Evolutionary conservation across 2,888 invertebrate species (phyloP), one percentile per base, ranked within the genome.

Genomic region (Nemotelus nigrinus): DNA sequence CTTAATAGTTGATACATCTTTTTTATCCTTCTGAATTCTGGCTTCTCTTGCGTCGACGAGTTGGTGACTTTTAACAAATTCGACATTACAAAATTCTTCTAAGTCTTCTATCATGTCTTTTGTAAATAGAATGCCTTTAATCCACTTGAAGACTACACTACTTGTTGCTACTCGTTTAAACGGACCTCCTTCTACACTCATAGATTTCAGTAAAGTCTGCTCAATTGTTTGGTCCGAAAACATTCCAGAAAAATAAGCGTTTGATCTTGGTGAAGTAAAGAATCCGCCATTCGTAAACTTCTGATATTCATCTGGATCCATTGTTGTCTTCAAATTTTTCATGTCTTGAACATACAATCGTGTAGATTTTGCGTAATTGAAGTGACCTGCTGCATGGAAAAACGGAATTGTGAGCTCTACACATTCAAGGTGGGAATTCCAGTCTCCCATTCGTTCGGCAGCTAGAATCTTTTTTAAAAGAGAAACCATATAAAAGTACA

Each of bases 81-180:
- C 7, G 7, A 58, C 5, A 58, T 58, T n/a, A 25, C 58, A 58
- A 58, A 58, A 58, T 10, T 25, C 25, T 58, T 58, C 58, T n/a
- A 58, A 10, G 25, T 25, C 58, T n/a, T 58, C 58, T n/a, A 58
- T 58, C 4, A 58, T 58, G 25, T 58, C 58, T 58, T 58, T 6
- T 10, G 10, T 58, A 58, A n/a, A 58, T 10, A 58, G 7, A 58
- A 58, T n/a, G 5, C 58, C 58, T 58, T n/a, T 58, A n/a, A 58
- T 58, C 8, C 8, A 58, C 25, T 58, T 58, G 25, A 10, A 58
- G 7, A 58, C 58, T 58, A 58, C 58, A 25, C 58, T 58, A n/a
- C 25, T 25, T n/a, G 58, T 58, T n/a, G 10, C 8, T 5, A 1
- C 58, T 5, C 58, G 25, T 25, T 58, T 58, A 25, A 58, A 58